Evolutionary conservation across 2,888 invertebrate genomes (phyloP), one percentile per base, ranked within the genome.

Genomic region (Pterobdella sp.): DNA sequence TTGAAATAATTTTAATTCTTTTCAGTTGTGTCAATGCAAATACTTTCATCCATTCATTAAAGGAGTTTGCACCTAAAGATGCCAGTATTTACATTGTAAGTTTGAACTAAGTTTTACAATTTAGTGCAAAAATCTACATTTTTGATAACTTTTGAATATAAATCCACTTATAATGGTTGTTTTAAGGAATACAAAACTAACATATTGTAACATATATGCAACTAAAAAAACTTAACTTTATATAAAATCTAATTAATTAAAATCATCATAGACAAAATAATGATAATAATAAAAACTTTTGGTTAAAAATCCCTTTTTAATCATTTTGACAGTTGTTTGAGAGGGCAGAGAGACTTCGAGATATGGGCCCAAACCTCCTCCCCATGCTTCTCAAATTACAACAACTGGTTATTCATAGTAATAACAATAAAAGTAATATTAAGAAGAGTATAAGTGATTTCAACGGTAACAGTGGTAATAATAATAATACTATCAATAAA

Each of bases 301-400:
- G 7, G 49, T 22, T 14, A 14, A 42, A 42, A 22, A 42, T 42
- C 10, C 7, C 7, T 22, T 22, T 14, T 22, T 14, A 49, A 10
- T 32, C 26, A 42, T 7, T 26, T 34, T 75, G 77, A 4, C 75
- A 83, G 82, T 82, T 91, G 32, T 86, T 94, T 68, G 92, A 94
- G 81, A 90, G 90, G 82, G 90, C 91, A 37, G 92, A 93, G 77
- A 87, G 90, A 78, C 84, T 93, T 31, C 86, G 91, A 65, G 87
- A 88, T 75, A 88, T 91, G 87, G 90, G 91, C 77, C 86, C 85
- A 22, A 90, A 88, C 82, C 85, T 93, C 76, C 85, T 93, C 75
- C 88, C 90, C 56, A 88, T 88, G 1, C 88, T 94, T 76, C 82
- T 91, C 72, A 87, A 89, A 69, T 84, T 94, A 0, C 88, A 88